A percentile compares a stretch with the other conserved stretches of the same genome.
phyloP scores from a whole-genome alignment of 1,140 invertebrate species.

The Neodiprion fabricii region DNA sequence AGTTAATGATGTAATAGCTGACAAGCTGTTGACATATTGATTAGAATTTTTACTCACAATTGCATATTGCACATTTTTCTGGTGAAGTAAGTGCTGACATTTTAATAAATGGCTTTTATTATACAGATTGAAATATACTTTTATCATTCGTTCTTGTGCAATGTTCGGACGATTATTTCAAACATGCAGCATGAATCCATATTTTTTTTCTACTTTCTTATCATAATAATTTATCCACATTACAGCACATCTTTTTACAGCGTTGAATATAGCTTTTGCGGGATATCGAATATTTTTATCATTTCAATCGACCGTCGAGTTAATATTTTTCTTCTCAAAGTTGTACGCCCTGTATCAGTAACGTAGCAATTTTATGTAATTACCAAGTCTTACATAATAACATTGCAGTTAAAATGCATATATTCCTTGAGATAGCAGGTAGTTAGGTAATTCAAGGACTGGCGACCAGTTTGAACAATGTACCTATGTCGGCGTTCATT shows the following conservation, averaged over 20 bases:
- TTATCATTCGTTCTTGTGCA: too few species aligned
- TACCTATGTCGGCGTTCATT: conserved; percentile 7
- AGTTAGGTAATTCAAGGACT: conserved; percentile 16
- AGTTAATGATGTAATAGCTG: too few species aligned
- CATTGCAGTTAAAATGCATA: not conserved
- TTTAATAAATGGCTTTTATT: too few species aligned
- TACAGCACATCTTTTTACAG: not conserved
- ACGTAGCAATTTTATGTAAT: conserved; percentile 3
- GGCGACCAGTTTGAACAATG: not conserved
- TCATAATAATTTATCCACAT: not conserved
- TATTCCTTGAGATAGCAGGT: not conserved
- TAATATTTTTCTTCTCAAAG: not conserved
- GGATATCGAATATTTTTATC: not conserved
- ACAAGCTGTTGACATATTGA: too few species aligned
- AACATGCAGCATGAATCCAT: not conserved
- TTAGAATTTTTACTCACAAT: too few species aligned
- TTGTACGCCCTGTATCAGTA: not conserved
- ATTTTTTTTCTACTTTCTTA: not conserved
- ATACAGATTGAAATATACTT: too few species aligned
- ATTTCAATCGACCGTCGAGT: not conserved
- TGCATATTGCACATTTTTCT: too few species aligned
- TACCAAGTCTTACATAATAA: conserved; percentile 5
- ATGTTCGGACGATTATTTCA: not conserved
- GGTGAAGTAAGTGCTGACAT: too few species aligned
- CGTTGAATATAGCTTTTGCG: not conserved